Base-by-base conservation (phyloP, 64 coral and sea anemone genomes). In the Dendrophyllia cribrosa region DNA sequence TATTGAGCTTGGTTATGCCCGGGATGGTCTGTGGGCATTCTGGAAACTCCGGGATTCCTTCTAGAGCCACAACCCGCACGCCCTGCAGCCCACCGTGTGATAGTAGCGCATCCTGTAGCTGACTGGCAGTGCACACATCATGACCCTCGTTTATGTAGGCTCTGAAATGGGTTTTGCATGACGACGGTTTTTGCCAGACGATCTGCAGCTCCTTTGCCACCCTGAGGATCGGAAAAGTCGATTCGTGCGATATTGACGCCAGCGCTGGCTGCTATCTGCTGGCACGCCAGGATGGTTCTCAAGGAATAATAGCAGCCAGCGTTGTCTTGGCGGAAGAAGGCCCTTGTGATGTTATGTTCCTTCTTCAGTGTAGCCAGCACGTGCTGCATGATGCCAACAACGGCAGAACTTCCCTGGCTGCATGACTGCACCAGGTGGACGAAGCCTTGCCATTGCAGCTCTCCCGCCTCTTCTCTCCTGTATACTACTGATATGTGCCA, bases 401-500 rank as follows among this genome's bases (percentile, higher is more conserved):
- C 71, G 44, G 51, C 55, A 22, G 55, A 20, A 44, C 87, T 77
- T 56, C 75, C 87, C 55, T 88, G 87, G 43, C 70, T 75, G 13
- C 73, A 88, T 15, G 52, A 75, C 24, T 88, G 70, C 9, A 74
- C 58, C 10, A 76, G n/a, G 72, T 88, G 72, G 13, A 88, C 25
- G 43, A 88, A 88, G 14, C 23, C 72, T 76, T 88, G 87, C n/a
- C 53, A 74, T 51, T 77, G 70, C 17, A 89, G 43, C 4, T 22
- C 43, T 14, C 56, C 70, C 64, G 2, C 34, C 34, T 44, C n/a
- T 44, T 51, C 58, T 60, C 56, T 24, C 4, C 72, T 20, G 43
- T 61, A 74, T 9, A 76, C 87, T 4, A 88, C 87, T 53, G 72
- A 52, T 77, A 89, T 76, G 69, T 88, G 87, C 87, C 87, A 89